Conservation (phyloP, 2,113 vertebrate genomes). For the Prionailurus viverrinus region DNA sequence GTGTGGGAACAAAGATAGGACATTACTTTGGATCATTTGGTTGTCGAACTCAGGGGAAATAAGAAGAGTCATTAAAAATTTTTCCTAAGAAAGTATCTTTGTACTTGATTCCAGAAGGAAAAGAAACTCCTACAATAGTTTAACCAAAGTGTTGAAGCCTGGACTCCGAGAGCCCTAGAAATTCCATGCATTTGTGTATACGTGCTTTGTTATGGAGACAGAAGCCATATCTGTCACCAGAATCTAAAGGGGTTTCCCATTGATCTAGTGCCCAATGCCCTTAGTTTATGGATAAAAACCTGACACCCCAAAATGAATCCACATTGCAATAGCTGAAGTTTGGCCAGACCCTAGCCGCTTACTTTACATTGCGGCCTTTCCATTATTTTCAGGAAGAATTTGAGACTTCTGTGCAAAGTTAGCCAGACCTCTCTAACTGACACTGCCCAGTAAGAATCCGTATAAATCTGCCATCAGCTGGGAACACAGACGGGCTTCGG, state of each 20-base stretch:
- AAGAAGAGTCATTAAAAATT: neutral
- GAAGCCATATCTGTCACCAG: neutral
- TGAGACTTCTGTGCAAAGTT: neutral
- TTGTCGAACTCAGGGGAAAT: slow-evolving; percentile 9
- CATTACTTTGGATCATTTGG: neutral
- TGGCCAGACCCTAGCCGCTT: neutral
- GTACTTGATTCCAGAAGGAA: neutral
- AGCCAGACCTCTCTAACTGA: neutral
- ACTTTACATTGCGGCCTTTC: neutral
- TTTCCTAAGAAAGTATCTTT: slow-evolving; percentile 29
- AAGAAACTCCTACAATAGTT: neutral
- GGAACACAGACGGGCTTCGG: neutral
- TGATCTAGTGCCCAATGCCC: neutral
- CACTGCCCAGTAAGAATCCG: neutral
- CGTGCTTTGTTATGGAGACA: neutral
- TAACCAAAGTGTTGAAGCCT: neutral
- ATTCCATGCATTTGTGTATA: neutral
- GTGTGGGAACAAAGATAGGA: neutral
- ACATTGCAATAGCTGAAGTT: neutral
- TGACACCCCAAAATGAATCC: neutral
- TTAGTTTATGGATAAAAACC: neutral
- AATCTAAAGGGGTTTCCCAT: neutral
- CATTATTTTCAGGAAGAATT: neutral
- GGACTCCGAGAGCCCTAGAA: neutral
- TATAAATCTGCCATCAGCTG: neutral